Percentiles rank a stretch among this genome's conserved stretches.
Evolutionary conservation across 2,797 vertebrate genomes (phyloP).

Genomic region (Babyrousa celebensis): DNA sequence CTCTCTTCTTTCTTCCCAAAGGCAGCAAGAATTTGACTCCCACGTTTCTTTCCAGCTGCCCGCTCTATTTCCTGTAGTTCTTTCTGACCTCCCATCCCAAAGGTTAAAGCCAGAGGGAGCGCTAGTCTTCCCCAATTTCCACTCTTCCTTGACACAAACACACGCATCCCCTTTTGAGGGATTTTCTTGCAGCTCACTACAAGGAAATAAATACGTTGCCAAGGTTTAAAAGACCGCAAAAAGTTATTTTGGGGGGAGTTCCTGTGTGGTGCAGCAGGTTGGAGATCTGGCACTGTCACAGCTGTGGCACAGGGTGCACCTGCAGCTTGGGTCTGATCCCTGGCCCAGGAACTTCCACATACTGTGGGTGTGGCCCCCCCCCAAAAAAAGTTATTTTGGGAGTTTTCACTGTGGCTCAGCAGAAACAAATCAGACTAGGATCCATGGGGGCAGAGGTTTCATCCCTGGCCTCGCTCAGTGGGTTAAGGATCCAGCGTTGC

Average conservation of each 20-base stretch:
- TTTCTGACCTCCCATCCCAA: not conserved
- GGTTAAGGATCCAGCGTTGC: too few species aligned
- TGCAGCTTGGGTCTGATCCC: too few species aligned
- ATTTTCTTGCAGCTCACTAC: constrained; percentile 5
- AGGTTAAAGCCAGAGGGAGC: constrained; percentile 13
- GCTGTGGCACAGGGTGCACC: too few species aligned
- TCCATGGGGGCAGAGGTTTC: too few species aligned
- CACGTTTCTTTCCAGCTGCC: not conserved
- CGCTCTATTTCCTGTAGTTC: constrained; percentile 16
- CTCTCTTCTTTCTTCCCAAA: constrained; percentile 50
- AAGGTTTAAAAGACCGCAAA: constrained; percentile 13
- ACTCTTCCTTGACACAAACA: constrained; percentile 36
- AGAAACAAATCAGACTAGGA: too few species aligned
- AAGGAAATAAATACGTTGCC: constrained; percentile 55
- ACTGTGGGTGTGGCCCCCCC: too few species aligned
- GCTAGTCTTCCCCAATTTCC: constrained; percentile 12
- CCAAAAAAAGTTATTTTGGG: too few species aligned
- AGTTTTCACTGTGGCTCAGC: too few species aligned
- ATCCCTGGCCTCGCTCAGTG: too few species aligned
- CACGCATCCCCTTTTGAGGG: not conserved
- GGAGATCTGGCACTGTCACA: too few species aligned
- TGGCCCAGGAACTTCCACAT: too few species aligned
- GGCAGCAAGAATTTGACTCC: not conserved
- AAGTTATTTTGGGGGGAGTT: constrained; percentile 9
- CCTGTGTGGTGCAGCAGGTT: too few species aligned